Evolutionary conservation across 2,797 vertebrate genomes (phyloP).

Genomic region (Sebastes iracundus): DNA sequence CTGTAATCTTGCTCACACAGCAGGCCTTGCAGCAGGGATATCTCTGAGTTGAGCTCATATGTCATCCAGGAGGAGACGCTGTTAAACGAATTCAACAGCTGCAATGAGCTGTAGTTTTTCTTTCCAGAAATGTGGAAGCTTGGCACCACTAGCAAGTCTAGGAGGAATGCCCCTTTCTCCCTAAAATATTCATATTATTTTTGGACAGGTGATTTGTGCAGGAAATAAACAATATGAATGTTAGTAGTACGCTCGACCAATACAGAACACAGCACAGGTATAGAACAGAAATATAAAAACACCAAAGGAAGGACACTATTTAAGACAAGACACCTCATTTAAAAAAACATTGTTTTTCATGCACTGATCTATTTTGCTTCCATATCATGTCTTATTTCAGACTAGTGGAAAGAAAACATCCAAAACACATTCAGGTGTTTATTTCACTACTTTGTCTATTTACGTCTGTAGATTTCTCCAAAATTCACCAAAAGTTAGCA

Average conservation of each 20-base stretch:
- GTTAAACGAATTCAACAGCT: constrained; percentile 36
- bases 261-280: neutral
- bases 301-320: neutral
- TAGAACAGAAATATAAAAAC: neutral
- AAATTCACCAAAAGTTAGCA: no score
- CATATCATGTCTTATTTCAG: no score
- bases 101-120: constrained; percentile 13
- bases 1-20: constrained; percentile 68
- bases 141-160: neutral
- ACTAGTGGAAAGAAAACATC: no score
- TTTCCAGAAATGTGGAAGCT: neutral
- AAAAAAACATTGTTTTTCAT: no score
- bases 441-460: no score
- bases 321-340: neutral
- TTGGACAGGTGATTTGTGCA: neutral
- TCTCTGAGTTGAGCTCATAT: constrained; percentile 26
- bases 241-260: neutral
- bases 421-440: no score
- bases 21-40: constrained; percentile 35
- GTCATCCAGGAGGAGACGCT: constrained; percentile 24
- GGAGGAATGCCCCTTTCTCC: neutral
- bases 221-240: neutral
- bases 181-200: neutral
- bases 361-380: no score
- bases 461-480: no score